phyloP scores from a whole-genome alignment of 1,140 invertebrate species.

The Caenorhabditis brenneri region DNA sequence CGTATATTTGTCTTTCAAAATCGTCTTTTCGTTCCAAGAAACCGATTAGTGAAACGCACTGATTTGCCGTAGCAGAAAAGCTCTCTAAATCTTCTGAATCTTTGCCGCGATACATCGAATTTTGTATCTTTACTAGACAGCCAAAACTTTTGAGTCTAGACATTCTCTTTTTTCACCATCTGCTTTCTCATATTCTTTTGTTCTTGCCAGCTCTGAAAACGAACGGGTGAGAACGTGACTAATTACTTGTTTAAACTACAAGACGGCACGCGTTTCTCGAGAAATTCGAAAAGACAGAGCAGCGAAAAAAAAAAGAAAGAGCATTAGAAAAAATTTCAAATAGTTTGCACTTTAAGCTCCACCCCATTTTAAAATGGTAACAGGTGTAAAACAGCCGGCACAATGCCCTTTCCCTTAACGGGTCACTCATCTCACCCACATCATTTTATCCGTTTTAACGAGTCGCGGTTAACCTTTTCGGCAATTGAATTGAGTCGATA shows the following conservation, averaged over 20 bases:
- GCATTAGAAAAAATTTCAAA: not conserved
- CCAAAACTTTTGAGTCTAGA: not conserved
- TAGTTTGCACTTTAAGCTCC: not conserved
- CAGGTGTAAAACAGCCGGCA: conserved; percentile 8
- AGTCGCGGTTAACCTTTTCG: not conserved
- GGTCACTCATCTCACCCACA: not conserved
- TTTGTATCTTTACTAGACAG: not conserved
- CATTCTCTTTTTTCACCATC: not conserved
- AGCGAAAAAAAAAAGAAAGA: not conserved
- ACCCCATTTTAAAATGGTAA: not conserved
- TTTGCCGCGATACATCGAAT: not conserved
- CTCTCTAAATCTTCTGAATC: not conserved
- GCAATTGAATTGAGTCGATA: not conserved
- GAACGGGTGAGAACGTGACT: not conserved
- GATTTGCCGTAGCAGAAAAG: not conserved
- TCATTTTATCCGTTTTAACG: not conserved
- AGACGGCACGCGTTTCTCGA: no score
- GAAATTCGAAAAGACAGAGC: no score
- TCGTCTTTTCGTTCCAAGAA: not conserved
- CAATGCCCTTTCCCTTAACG: not conserved
- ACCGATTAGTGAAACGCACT: no score
- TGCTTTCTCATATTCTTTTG: not conserved
- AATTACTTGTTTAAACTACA: conserved; percentile 2
- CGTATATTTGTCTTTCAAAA: no score
- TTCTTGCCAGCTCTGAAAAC: not conserved